Evolutionary conservation across 2,113 vertebrate species (phyloP).

Genomic region (Phaethornis superciliosus): DNA sequence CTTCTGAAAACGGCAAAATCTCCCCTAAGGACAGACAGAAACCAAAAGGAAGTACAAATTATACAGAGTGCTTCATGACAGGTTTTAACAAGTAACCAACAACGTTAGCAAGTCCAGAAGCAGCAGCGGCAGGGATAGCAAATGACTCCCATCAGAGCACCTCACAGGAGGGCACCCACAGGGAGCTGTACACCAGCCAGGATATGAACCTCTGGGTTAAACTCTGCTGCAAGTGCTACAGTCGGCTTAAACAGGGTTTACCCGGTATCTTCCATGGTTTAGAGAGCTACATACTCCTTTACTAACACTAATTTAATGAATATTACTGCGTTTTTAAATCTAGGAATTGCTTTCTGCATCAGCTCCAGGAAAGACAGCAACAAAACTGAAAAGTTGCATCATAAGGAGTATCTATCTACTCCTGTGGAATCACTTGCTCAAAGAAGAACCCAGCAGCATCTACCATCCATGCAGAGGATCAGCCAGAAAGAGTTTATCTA

Average conservation of each 20-base stretch:
- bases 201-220: neutral
- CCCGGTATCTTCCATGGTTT: neutral
- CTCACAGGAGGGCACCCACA: neutral
- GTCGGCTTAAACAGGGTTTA: neutral
- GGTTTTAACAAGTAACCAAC: neutral
- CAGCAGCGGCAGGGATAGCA: neutral
- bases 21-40: neutral
- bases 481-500: neutral
- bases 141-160: neutral
- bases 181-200: fast-evolving
- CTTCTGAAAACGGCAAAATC: neutral
- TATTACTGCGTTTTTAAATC: neutral
- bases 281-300: neutral
- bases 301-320: neutral
- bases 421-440: neutral
- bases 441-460: neutral
- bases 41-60: neutral
- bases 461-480: neutral
- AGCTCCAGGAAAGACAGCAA: neutral
- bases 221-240: neutral
- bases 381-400: neutral
- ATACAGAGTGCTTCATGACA: neutral
- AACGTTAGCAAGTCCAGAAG: neutral
- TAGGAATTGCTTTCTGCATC: neutral
- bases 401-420: neutral